Percentiles rank a stretch among this genome's conserved stretches.
Evolutionary conservation across 2,797 vertebrate species (phyloP).

Genomic region (Phataginus tetradactyla): DNA sequence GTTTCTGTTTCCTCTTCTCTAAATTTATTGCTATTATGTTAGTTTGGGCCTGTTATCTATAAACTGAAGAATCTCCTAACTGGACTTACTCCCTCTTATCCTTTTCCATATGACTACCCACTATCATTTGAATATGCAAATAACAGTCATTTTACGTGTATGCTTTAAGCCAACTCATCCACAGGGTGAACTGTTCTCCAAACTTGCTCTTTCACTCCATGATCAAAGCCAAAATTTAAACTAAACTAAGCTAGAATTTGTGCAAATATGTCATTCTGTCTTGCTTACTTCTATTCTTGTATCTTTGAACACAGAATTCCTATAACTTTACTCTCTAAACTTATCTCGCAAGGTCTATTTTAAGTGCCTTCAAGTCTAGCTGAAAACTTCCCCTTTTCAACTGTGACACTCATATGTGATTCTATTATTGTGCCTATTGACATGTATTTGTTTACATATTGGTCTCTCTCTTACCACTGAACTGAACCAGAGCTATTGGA

Average conservation of each 20-base stretch:
- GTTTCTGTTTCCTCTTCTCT: background rate
- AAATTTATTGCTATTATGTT: background rate
- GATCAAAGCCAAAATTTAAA: slow-evolving; percentile 31
- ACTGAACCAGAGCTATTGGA: background rate
- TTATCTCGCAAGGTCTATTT: background rate
- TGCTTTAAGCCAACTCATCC: background rate
- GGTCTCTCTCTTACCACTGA: slow-evolving; percentile 9
- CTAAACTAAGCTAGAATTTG: background rate
- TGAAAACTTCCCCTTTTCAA: background rate
- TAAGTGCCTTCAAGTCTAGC: background rate
- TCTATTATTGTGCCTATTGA: background rate
- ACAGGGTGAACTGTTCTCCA: background rate
- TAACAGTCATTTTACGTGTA: background rate
- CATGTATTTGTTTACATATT: slow-evolving; percentile 27
- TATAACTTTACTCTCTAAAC: background rate
- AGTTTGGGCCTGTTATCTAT: background rate
- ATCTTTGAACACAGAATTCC: slow-evolving; percentile 19
- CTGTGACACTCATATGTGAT: background rate
- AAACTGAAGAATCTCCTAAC: background rate
- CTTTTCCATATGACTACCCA: background rate
- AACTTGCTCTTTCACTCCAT: background rate
- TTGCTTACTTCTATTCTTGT: background rate
- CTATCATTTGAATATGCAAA: background rate
- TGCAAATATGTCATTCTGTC: slow-evolving; percentile 15
- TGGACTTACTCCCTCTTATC: background rate